Evolutionary conservation across 2,797 vertebrate genomes (phyloP).

Genomic region (Microctenopoma steveboyesi): DNA sequence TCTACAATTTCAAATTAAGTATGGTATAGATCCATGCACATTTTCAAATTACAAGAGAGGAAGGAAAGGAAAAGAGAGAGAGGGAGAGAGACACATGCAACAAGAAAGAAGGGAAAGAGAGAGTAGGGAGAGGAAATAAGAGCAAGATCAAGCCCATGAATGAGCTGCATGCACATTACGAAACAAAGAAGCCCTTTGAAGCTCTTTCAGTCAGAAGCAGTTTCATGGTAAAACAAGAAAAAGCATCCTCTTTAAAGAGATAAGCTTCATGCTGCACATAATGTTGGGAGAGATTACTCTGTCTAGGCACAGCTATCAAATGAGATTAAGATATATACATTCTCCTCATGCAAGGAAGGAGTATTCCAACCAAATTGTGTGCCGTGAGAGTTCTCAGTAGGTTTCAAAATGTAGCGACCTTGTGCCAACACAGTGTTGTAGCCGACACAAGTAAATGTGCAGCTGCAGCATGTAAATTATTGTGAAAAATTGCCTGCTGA

Average conservation of each 20-base stretch:
- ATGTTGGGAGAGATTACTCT: slow-evolving; percentile 83
- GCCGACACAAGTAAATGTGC: slow-evolving; percentile 67
- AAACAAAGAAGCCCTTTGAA: slow-evolving; percentile 88
- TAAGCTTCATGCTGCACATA: slow-evolving; percentile 85
- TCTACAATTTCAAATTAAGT: slow-evolving; percentile 73
- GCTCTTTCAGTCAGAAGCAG: slow-evolving; percentile 86
- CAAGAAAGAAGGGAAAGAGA: slow-evolving; percentile 56
- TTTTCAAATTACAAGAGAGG: slow-evolving; percentile 59
- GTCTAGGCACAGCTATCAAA: slow-evolving; percentile 86
- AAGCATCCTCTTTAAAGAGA: slow-evolving; percentile 85
- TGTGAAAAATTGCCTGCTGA: slow-evolving; percentile 79
- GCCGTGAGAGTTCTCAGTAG: slow-evolving; percentile 56
- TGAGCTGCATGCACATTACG: slow-evolving; percentile 86
- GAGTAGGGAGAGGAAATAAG: slow-evolving; percentile 71
- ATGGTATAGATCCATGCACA: slow-evolving; percentile 58
- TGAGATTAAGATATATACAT: slow-evolving; percentile 83
- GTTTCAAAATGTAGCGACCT: slow-evolving; percentile 60
- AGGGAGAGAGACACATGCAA: slow-evolving; percentile 45
- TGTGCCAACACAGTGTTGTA: slow-evolving; percentile 57
- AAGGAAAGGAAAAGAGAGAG: slow-evolving; percentile 31
- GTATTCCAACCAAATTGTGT: slow-evolving; percentile 71
- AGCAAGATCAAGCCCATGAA: slow-evolving; percentile 83
- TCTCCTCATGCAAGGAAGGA: slow-evolving; percentile 65
- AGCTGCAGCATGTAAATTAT: slow-evolving; percentile 79
- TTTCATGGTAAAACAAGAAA: slow-evolving; percentile 87